Conservation (phyloP, 2,888 invertebrate species). For the Crioceris asparagi region DNA sequence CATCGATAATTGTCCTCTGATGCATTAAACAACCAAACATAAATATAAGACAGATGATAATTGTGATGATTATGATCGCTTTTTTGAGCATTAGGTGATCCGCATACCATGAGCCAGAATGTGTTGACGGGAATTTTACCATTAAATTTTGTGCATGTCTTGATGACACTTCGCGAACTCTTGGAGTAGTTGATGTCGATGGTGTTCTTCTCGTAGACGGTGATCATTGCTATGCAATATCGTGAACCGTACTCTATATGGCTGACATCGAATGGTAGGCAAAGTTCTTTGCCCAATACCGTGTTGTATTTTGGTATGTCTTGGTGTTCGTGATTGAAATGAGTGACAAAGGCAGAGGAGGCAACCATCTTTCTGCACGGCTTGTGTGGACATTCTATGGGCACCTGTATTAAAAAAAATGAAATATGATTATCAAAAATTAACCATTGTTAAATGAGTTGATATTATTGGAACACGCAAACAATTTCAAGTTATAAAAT, state of each 20-base stretch:
- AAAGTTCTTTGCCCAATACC: constrained; percentile 26
- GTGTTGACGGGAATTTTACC: constrained; percentile 28
- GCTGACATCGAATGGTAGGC: constrained; percentile 25
- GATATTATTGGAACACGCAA: too few species aligned
- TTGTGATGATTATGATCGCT: too few species aligned
- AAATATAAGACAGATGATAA: constrained; percentile 24
- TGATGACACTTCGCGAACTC: constrained; percentile 25
- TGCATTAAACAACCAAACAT: constrained; percentile 33
- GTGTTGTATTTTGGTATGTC: constrained; percentile 24
- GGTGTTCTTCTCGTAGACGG: constrained; percentile 27
- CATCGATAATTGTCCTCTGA: constrained; percentile 27
- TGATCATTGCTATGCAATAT: constrained; percentile 30
- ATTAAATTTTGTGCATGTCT: constrained; percentile 26
- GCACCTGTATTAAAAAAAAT: too few species aligned
- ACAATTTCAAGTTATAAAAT: too few species aligned
- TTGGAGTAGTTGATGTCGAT: constrained; percentile 22
- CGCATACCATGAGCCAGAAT: constrained; percentile 35
- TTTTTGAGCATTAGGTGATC: constrained; percentile 22
- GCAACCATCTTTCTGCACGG: constrained; percentile 32
- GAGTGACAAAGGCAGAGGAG: constrained; percentile 29
- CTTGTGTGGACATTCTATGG: constrained; percentile 31
- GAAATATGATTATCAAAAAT: too few species aligned
- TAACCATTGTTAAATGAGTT: too few species aligned
- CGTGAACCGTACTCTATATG: constrained; percentile 24
- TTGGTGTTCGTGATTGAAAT: constrained; percentile 34